Conservation (phyloP, 2,888 invertebrate species). For the Drosophila rellima region DNA sequence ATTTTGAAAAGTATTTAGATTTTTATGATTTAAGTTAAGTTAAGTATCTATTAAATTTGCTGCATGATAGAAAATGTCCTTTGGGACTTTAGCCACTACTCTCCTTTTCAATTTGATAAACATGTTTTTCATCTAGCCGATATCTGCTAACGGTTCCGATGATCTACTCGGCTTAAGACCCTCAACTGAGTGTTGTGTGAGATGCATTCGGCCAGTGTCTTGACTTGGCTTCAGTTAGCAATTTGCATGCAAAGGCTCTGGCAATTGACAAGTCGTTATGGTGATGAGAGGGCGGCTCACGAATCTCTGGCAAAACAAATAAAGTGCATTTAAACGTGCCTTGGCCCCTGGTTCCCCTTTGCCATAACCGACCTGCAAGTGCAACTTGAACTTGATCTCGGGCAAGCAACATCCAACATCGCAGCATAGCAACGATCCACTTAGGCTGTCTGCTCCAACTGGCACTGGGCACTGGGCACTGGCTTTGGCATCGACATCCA, state of each 20-base stretch:
- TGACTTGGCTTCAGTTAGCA: constrained; percentile 35
- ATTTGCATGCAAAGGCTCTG: constrained; percentile 58
- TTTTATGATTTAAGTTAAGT: too few relatives aligned
- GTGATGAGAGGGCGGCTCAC: constrained; percentile 58
- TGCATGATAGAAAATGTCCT: too few relatives aligned
- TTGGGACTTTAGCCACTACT: too few relatives aligned
- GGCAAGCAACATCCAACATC: constrained; percentile 26
- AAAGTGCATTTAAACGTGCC: constrained; percentile 69
- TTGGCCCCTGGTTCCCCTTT: constrained; percentile 4
- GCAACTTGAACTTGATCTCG: constrained; percentile 11
- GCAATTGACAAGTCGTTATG: constrained; percentile 65
- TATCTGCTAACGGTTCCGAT: constrained; percentile 4
- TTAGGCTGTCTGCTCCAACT: constrained; percentile 76
- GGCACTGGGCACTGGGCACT: constrained; percentile 11
- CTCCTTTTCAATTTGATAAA: neutral
- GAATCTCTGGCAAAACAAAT: constrained; percentile 58
- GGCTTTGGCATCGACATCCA: constrained; percentile 26
- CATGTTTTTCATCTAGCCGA: constrained; percentile 11
- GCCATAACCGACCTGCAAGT: neutral
- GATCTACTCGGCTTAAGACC: neutral
- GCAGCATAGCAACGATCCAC: constrained; percentile 66
- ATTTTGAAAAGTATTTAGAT: too few relatives aligned
- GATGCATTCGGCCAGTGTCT: constrained; percentile 16
- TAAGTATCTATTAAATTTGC: too few relatives aligned
- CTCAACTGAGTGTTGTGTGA: constrained; percentile 7